Evolutionary conservation across 2,113 vertebrate species (phyloP).

Genomic region (Labrus mixtus): DNA sequence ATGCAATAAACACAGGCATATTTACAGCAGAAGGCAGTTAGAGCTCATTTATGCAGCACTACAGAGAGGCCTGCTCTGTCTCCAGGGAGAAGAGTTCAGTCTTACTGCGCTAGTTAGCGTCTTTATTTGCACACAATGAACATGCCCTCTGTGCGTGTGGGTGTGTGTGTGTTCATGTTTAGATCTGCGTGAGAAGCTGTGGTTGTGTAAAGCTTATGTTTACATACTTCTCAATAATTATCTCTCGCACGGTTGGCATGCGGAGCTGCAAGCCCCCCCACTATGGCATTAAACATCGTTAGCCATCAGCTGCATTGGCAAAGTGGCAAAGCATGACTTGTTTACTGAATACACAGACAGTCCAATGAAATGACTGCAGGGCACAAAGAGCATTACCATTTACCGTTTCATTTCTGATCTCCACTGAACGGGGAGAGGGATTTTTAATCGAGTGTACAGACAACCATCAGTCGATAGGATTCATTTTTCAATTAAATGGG

Average conservation of each 20-base stretch:
- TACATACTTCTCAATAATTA: constrained; percentile 51
- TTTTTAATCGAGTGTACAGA: constrained; percentile 57
- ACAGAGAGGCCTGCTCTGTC: constrained; percentile 50
- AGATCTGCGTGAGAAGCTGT: constrained; percentile 21
- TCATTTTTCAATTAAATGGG: constrained; percentile 42
- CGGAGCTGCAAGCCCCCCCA: constrained; percentile 41
- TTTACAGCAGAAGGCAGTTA: constrained; percentile 65
- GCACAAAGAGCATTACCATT: constrained; percentile 42
- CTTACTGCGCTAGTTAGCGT: constrained; percentile 28
- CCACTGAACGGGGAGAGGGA: constrained; percentile 21
- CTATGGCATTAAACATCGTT: constrained; percentile 39
- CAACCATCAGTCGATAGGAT: constrained; percentile 29
- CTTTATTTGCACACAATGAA: constrained; percentile 50
- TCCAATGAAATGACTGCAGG: constrained; percentile 62
- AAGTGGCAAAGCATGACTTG: constrained; percentile 53
- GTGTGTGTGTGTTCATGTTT: constrained; percentile 10
- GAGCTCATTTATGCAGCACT: constrained; percentile 58
- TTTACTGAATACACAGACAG: constrained; percentile 63
- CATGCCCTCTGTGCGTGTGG: constrained; percentile 23
- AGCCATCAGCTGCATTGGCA: constrained; percentile 48
- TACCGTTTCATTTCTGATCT: constrained; percentile 46
- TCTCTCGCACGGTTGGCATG: constrained; percentile 14
- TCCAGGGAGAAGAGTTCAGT: constrained; percentile 40
- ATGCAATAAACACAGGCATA: constrained; percentile 63
- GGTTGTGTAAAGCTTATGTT: constrained; percentile 49